Base-by-base conservation (phyloP, 2,888 invertebrate genomes). In the Siphonodentalium dalli region DNA sequence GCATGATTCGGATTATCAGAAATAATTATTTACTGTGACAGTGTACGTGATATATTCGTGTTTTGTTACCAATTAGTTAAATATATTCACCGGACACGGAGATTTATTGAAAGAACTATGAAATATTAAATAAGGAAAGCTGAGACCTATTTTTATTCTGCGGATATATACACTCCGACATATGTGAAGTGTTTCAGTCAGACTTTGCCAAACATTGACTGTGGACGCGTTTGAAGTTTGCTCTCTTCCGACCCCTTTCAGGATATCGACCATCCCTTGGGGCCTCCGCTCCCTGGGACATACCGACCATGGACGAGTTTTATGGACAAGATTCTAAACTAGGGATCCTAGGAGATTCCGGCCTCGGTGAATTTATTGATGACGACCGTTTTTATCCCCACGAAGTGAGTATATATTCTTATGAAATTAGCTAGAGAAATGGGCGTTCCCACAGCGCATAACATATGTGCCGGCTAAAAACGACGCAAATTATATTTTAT, bases 271-370 rank as follows among this genome's bases (percentile, higher is more conserved):
- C 63, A 66, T 72, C 74, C 72, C 69, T 54, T 65, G 68, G 69
- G 72, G 72, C 65, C 58, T 63, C 54, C 40, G 54, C 69, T 71
- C 60, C 69, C 61, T 54, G 71, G 72, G 72, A 71, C 71, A 54
- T 49, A 58, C n/a, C 66, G 69, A 71, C 65, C 63, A 76, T 76
- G 76, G 76, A 76, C 70, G 58, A 72, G 59, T 73, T 76, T 54
- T 75, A 68, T 58, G 72, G 70, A 63, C 67, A 65, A 62, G 75
- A 74, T 63, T 67, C 69, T 58, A 74, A 73, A 63, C 65, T 73
- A 52, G 61, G 66, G 60, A 73, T 71, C 50, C 59, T 75, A 65
- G 74, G 74, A 40, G 70, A 74, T 20, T 40, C 59, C 40, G 71
- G 70, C 56, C 69, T 73, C 66, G 63, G 63, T 50, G 72, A 71